Percentiles rank a stretch among this genome's conserved stretches.
These are phyloP conservation scores for Bugula neritina DNA, from an alignment of 2,888 invertebrate genomes.

Conservation along the genomic window DNA sequence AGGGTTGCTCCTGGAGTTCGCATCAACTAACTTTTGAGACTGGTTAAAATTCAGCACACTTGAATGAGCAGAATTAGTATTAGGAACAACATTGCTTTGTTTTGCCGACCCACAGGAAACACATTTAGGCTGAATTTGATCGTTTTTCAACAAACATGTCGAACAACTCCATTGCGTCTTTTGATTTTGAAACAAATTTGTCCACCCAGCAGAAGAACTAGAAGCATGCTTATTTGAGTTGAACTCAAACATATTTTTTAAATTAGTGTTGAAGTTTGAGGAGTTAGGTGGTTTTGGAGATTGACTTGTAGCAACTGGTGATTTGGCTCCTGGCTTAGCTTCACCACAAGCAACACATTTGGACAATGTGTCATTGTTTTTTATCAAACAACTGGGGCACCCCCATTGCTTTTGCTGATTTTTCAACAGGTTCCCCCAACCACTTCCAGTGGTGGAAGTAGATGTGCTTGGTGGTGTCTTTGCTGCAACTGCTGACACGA, in stretches of 20 bases:
- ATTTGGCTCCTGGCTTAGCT: neutral
- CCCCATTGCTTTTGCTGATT: neutral
- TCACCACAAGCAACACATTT: neutral
- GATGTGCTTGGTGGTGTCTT: too few relatives aligned
- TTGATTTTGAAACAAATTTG: neutral
- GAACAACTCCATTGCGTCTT: neutral
- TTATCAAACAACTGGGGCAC: neutral
- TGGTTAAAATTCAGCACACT: neutral
- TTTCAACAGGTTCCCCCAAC: neutral
- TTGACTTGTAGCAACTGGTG: too few relatives aligned
- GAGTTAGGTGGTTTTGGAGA: too few relatives aligned
- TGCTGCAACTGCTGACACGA: neutral
- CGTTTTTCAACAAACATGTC: neutral
- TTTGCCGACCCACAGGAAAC: neutral
- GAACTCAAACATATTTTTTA: neutral
- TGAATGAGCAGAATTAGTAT: neutral
- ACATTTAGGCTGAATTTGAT: neutral
- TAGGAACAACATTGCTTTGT: neutral
- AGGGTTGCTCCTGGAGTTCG: neutral
- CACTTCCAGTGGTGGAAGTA: too few relatives aligned
- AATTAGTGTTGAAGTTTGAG: neutral
- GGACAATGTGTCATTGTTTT: neutral
- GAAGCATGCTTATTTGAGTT: neutral
- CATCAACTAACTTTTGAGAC: too few relatives aligned
- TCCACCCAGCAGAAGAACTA: neutral